Base-by-base conservation (phyloP, 2,888 invertebrate genomes). In the Octonoba sinensis region DNA sequence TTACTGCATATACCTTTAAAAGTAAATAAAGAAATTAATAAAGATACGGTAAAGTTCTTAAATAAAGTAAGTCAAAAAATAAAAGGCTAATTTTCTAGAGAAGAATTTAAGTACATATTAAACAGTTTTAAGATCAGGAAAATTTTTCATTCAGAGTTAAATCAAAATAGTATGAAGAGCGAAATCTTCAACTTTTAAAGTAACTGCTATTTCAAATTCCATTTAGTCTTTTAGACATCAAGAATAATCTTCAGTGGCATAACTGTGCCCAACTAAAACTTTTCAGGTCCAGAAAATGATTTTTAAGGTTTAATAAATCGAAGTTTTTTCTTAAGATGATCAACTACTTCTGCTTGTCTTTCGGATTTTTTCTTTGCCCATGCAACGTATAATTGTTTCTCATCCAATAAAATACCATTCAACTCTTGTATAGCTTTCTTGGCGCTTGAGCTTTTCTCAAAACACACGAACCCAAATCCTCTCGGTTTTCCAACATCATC, bases 401-500 rank as follows among this genome's bases (percentile, higher is more conserved):
- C 94, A 87, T 95, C 95, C 84, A 95, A 91, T 88, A 96, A 95
- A 87, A 94, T 95, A 56, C 95, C 96, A 89, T 98, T 96, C 70
- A 99, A 90, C 67, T 95, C 96, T 86, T 93, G 92, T 18, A 97
- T 96, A 84, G 98, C 98, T 87, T 93, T 93, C 88, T 97, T 97
- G 76, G 99, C 99, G 84, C 94, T 93, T 89, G 97, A 97, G 24
- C 98, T 95, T 87, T 95, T 95, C 89, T 98, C 96, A 90, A 95
- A 99, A 59, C 97, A 97, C 74, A 99, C 99, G 91, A 99, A 99
- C 46, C 99, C 99, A 90, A 99, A 99, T 46, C 99, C 99, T 89
- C 96, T 95, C 16, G 96, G 95, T 88, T 95, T 94, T 11, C 96
- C 96, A 49, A 79, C 95, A 85, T 96, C 96, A 88, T 95, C 95